Conservation (phyloP, 2,888 invertebrate genomes). For the Dolomedes plantarius region DNA sequence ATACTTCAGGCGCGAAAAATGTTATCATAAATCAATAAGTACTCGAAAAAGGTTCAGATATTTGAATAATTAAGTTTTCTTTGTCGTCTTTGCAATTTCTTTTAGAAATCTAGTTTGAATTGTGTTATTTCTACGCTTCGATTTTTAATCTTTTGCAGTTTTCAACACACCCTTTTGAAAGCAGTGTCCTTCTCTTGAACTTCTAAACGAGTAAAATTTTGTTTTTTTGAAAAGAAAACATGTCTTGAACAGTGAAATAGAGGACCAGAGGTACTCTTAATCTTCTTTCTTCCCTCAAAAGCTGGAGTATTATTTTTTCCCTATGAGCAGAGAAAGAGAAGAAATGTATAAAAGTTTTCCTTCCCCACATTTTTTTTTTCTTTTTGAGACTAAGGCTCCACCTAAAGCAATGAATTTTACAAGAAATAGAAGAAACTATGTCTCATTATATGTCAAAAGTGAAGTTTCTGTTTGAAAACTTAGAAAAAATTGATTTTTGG, state of each 20-base stretch:
- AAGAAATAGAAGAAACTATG: slow-evolving; percentile 47
- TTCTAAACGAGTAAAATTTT: slow-evolving; percentile 32
- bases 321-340: no score
- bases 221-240: slow-evolving; percentile 41
- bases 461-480: slow-evolving; percentile 19
- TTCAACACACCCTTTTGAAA: background rate
- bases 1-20: no score
- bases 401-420: slow-evolving; percentile 43
- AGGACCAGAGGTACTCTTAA: slow-evolving; percentile 25
- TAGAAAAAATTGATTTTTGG: slow-evolving; percentile 1
- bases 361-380: slow-evolving; percentile 13
- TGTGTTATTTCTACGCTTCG: slow-evolving; percentile 9
- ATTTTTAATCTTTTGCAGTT: slow-evolving; percentile 19
- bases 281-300: slow-evolving; percentile 36
- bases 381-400: background rate
- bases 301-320: slow-evolving; percentile 21
- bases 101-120: background rate
- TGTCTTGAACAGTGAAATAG: slow-evolving; percentile 15
- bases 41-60: background rate
- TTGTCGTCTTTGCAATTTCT: background rate
- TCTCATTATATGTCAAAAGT: slow-evolving; percentile 46
- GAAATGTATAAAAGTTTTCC: slow-evolving; percentile 28
- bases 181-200: slow-evolving; percentile 26
- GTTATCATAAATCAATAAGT: no score
- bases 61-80: background rate